Evolutionary conservation across 2,888 invertebrate genomes (phyloP), one percentile per base, ranked within the genome.

Genomic region (Dryobota labecula): DNA sequence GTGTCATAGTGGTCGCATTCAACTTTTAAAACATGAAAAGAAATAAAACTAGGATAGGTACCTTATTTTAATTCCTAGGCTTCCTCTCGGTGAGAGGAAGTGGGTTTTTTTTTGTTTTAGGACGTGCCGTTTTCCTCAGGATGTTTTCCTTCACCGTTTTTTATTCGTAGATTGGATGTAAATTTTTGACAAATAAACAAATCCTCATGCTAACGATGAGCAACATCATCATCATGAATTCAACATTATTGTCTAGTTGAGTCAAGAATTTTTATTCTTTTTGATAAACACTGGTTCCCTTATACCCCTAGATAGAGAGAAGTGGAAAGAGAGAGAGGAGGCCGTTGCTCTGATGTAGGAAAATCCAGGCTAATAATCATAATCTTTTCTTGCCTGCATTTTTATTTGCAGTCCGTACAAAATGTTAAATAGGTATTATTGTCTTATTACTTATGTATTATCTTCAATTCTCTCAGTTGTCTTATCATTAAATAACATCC

Each of bases 351-450:
- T 58, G 18, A 11, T 38, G 7, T 58, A 3, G 7, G 24, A 41
- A 41, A 24, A 41, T 41, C 18, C 18, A 58, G 24, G 24, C 9
- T 11, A 41, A 41, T 11, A 56, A 33, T 6, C 2, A 27, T 36
- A 30, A n/a, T 36, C 0, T 24, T 27, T 20, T 20, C 30, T 18
- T 57, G 5, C 18, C 30, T 57, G n/a, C 18, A 18, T 18, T 15
- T 24, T 43, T 41, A 30, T 24, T 5, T 24, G n/a, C n/a, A 4
- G 38, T 63, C 8, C 6, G 30, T 49, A n/a, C 18, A 24, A 41
- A n/a, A 62, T n/a, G 8, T n/a, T 41, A 18, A 41, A 64, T 51
- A n/a, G n/a, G n/a, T n/a, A 51, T 41, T 33, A 38, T 33, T 51
- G 33, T 36, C 5, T 38, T 9, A 0, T 33, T 2, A 6, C n/a